A percentile compares a stretch with the other conserved stretches of the same genome.
phyloP scores from a whole-genome alignment of 1,140 invertebrate genomes.

The Epicauta chinensis region DNA sequence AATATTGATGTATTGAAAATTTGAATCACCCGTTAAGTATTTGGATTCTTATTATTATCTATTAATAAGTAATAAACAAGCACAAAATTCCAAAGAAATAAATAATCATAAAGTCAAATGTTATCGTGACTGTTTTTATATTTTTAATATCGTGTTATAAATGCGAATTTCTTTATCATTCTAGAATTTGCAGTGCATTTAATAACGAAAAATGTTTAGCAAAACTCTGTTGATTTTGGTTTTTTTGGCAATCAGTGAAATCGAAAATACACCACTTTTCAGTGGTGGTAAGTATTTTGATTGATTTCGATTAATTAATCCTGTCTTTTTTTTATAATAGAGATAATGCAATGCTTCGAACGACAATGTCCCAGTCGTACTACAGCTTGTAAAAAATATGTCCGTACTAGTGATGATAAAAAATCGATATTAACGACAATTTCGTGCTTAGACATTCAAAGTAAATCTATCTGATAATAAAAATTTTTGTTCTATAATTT shows the following conservation, averaged over 20 bases:
- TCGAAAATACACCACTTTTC: not conserved
- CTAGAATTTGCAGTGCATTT: no score
- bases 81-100: no score
- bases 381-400: conserved; percentile 23
- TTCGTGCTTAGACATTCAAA: conserved; percentile 22
- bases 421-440: conserved; percentile 20
- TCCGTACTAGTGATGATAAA: conserved; percentile 20
- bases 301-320: not conserved
- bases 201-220: conserved; percentile 1
- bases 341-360: conserved; percentile 19
- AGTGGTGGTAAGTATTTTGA: conserved; percentile 1
- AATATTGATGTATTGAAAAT: no score
- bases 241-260: not conserved
- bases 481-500: not conserved
- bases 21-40: no score
- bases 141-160: no score
- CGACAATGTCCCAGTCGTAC: conserved; percentile 22
- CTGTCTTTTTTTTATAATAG: not conserved
- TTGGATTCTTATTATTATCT: no score
- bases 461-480: conserved; percentile 5
- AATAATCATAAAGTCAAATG: no score
- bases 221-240: conserved; percentile 7
- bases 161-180: no score
- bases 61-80: no score
- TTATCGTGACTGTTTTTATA: no score